Percentiles rank a stretch among this genome's conserved stretches.
These are phyloP conservation scores for Alectoris magna DNA, from an alignment of 2,797 vertebrate genomes.

Conservation along the genomic window DNA sequence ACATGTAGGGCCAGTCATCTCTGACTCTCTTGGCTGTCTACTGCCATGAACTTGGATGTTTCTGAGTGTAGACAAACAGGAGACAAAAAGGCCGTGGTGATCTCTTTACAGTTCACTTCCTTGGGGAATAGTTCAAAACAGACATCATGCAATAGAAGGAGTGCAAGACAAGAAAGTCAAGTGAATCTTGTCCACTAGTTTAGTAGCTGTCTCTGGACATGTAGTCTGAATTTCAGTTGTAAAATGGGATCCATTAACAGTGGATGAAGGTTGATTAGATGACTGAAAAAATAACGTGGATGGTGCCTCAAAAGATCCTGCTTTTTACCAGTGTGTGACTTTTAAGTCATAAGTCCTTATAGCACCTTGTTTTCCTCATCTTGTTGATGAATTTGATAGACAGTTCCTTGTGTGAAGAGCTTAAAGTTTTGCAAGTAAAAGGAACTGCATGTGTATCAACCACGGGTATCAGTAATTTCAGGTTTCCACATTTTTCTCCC, in stretches of 20 bases:
- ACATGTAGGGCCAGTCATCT: neutral
- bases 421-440: neutral
- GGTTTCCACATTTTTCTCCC: neutral
- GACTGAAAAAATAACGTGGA: neutral
- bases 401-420: neutral
- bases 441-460: neutral
- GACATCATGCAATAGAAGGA: neutral
- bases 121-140: neutral
- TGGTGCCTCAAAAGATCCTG: neutral
- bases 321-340: neutral
- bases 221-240: neutral
- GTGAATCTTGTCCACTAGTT: neutral
- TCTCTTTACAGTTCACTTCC: slow-evolving; percentile 4
- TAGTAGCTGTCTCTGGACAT: neutral
- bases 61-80: neutral
- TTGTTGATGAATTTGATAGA: neutral
- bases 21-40: neutral
- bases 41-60: neutral
- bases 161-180: neutral
- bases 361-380: neutral
- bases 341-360: neutral
- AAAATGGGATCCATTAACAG: neutral
- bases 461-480: neutral
- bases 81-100: neutral
- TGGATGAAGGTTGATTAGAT: neutral